These are phyloP conservation scores for Hyperoplus lanceolatus DNA, from an alignment of 2,797 vertebrate genomes.

Conservation along the genomic window DNA sequence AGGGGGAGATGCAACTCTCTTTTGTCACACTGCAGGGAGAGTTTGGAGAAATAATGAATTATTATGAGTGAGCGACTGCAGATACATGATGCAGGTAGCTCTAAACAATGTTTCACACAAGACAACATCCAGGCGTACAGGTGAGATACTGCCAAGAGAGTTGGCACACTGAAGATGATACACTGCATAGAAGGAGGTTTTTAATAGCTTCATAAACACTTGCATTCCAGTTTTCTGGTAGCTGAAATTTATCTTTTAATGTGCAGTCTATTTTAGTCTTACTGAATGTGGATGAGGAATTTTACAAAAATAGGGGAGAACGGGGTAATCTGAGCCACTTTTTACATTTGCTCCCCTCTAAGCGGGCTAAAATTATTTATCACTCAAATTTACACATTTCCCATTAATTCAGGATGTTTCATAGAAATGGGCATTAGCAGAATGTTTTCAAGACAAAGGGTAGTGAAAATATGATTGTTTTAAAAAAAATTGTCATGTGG, in stretches of 20 bases:
- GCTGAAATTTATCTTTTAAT: not conserved
- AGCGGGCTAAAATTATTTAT: too few relatives aligned
- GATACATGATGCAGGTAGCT: conserved; percentile 42
- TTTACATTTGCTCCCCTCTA: too few relatives aligned
- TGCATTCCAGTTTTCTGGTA: not conserved
- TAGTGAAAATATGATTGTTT: too few relatives aligned
- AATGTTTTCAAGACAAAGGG: too few relatives aligned
- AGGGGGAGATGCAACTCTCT: conserved; percentile 79
- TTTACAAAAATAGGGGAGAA: not conserved
- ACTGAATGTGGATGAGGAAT: not conserved
- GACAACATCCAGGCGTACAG: conserved; percentile 28
- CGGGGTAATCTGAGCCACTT: too few relatives aligned
- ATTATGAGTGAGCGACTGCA: conserved; percentile 37
- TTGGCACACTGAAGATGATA: conserved; percentile 21
- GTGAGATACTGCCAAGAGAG: conserved; percentile 41
- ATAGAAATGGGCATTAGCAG: too few relatives aligned
- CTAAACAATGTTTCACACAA: conserved; percentile 46
- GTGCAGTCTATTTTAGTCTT: not conserved
- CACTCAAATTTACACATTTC: too few relatives aligned
- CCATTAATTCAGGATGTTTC: too few relatives aligned
- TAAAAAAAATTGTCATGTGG: too few relatives aligned
- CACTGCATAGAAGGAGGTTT: conserved; percentile 29
- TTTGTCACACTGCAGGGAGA: conserved; percentile 28
- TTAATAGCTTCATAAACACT: not conserved
- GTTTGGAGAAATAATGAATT: conserved; percentile 45